Evolutionary conservation across 2,113 vertebrate species (phyloP).

Genomic region (Andinoacara biseriatus): DNA sequence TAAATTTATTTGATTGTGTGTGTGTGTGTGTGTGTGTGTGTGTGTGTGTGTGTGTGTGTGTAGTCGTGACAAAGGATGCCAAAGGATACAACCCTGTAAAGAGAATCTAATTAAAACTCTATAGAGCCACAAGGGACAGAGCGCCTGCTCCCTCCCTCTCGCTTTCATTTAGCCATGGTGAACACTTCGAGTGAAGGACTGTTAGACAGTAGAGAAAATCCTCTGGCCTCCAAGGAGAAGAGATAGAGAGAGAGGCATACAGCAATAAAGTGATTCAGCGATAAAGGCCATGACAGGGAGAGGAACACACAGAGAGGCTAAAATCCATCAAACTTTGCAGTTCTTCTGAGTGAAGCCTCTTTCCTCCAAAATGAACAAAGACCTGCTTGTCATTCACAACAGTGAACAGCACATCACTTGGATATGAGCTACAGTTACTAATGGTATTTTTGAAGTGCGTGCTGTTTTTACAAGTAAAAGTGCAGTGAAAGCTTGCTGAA

Average conservation of each 20-base stretch:
- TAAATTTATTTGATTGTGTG: slow-evolving; percentile 65
- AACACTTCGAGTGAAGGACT: slow-evolving; percentile 63
- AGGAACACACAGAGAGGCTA: neutral
- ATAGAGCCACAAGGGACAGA: slow-evolving; percentile 64
- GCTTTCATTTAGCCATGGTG: slow-evolving; percentile 54
- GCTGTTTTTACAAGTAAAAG: neutral
- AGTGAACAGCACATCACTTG: neutral
- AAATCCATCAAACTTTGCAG: slow-evolving; percentile 3
- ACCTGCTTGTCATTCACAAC: neutral
- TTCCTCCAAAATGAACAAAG: slow-evolving; percentile 6
- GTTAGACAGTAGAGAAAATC: slow-evolving; percentile 48
- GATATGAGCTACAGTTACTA: neutral
- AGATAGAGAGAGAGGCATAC: slow-evolving; percentile 21
- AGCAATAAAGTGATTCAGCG: slow-evolving; percentile 27
- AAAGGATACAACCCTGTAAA: slow-evolving; percentile 76
- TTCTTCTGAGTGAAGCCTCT: neutral
- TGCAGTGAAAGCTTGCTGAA: neutral
- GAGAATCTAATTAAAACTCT: slow-evolving; percentile 76
- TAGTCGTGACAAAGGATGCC: slow-evolving; percentile 60
- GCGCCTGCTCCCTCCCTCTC: slow-evolving; percentile 13
- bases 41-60: slow-evolving; percentile 20
- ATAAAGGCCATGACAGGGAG: slow-evolving; percentile 11
- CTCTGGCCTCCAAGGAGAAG: slow-evolving; percentile 45
- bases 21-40: slow-evolving; percentile 20
- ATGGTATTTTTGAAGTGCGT: neutral